Evolutionary conservation across 2,113 vertebrate species (phyloP).

Genomic region (Stigmatopora nigra): DNA sequence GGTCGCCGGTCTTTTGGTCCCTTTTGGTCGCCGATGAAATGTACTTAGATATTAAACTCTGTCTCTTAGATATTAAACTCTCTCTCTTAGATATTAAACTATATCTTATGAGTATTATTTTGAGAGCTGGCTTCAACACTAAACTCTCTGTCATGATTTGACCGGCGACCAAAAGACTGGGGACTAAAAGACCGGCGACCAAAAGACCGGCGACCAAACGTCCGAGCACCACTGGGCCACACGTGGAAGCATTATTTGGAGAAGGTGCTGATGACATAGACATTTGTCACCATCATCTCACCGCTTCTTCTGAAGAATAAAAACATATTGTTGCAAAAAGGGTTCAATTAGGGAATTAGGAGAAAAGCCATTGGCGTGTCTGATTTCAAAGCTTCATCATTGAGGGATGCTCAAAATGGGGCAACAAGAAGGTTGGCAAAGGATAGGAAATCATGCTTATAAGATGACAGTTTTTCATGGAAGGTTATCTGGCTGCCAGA

Average conservation of each 20-base stretch:
- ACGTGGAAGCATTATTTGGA: constrained; percentile 61
- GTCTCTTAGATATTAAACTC: too few relatives aligned
- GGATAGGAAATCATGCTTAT: constrained; percentile 9
- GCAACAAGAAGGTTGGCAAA: not conserved
- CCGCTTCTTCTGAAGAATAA: constrained; percentile 46
- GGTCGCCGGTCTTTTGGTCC: too few relatives aligned
- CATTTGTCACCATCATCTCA: constrained; percentile 64
- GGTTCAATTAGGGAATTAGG: not conserved
- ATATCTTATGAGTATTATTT: too few relatives aligned
- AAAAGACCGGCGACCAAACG: too few relatives aligned
- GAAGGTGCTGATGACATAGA: constrained; percentile 51
- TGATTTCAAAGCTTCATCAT: constrained; percentile 4
- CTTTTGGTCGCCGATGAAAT: too few relatives aligned
- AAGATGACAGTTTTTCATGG: constrained; percentile 9
- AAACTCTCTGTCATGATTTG: too few relatives aligned
- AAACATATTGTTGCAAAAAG: not conserved
- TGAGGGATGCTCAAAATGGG: not conserved
- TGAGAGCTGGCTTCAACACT: too few relatives aligned
- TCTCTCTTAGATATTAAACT: too few relatives aligned
- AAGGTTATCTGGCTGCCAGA: constrained; percentile 18
- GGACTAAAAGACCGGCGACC: too few relatives aligned
- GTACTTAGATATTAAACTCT: too few relatives aligned
- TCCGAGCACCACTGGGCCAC: too few relatives aligned
- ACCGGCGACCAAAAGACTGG: too few relatives aligned
- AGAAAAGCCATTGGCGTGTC: not conserved